Evolutionary conservation across 2,888 invertebrate species (phyloP).

Genomic region (Lepidocyrtoides sp.): DNA sequence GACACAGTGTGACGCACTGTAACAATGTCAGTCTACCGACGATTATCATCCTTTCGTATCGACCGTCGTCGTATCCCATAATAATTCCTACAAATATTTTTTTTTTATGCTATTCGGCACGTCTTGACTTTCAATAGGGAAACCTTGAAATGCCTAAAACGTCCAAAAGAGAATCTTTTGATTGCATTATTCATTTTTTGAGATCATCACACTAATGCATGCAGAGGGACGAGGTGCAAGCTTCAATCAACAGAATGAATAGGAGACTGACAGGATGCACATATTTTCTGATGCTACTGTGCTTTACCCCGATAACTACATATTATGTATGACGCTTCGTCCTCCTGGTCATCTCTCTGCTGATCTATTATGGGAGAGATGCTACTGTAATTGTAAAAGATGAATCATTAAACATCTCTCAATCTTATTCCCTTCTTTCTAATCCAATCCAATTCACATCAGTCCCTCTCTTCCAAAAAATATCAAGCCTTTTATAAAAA

Average conservation of each 20-base stretch:
- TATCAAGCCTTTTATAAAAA: slow-evolving; percentile 7
- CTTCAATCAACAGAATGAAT: slow-evolving; percentile 61
- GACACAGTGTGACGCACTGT: slow-evolving; percentile 48
- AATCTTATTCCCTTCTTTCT: slow-evolving; percentile 25
- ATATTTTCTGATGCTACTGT: slow-evolving; percentile 17
- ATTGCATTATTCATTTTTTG: slow-evolving; percentile 37
- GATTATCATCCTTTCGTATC: not conserved
- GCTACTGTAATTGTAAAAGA: slow-evolving; percentile 31
- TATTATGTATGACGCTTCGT: not conserved
- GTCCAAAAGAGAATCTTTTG: slow-evolving; percentile 61
- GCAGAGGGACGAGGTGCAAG: not conserved
- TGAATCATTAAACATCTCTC: slow-evolving; percentile 67
- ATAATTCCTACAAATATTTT: slow-evolving; percentile 1
- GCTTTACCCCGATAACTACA: not conserved
- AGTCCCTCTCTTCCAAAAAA: not conserved
- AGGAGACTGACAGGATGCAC: slow-evolving; percentile 40
- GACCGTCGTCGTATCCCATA: not conserved
- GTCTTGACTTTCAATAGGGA: slow-evolving; percentile 30
- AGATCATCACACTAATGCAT: not conserved
- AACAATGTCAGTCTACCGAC: slow-evolving; percentile 45
- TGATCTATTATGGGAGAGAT: not conserved
- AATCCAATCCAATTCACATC: slow-evolving; percentile 56
- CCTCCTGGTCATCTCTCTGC: slow-evolving; percentile 3
- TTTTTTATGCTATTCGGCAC: slow-evolving; percentile 21
- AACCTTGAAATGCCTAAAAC: slow-evolving; percentile 63